Evolutionary conservation across 2,113 vertebrate genomes (phyloP).

Genomic region (Petaurus breviceps): DNA sequence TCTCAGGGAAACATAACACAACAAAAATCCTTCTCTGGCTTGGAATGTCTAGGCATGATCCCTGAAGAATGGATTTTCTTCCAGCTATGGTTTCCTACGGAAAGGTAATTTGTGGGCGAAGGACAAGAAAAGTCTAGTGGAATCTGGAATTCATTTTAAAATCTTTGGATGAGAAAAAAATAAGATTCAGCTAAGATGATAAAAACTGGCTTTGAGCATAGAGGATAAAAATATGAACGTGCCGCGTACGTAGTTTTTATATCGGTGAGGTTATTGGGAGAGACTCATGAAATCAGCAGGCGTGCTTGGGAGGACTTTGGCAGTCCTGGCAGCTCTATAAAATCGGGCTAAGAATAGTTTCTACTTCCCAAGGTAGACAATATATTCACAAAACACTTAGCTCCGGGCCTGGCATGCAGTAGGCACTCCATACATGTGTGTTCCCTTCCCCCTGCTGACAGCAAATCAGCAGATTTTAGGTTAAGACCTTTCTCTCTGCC

Average conservation of each 20-base stretch:
- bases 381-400: background rate
- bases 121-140: slow-evolving; percentile 59
- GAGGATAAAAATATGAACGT: background rate
- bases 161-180: background rate
- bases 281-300: background rate
- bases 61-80: slow-evolving; percentile 59
- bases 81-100: slow-evolving; percentile 40
- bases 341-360: background rate
- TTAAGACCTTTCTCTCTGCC: background rate
- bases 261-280: background rate
- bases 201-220: background rate
- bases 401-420: too few relatives aligned
- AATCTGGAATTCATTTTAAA: slow-evolving; percentile 56
- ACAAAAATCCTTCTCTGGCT: slow-evolving; percentile 26
- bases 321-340: too few relatives aligned
- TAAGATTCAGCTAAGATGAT: background rate
- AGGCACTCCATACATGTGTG: too few relatives aligned
- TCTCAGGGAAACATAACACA: slow-evolving; percentile 34
- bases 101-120: slow-evolving; percentile 59
- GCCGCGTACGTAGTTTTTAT: background rate
- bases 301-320: too few relatives aligned
- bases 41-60: slow-evolving; percentile 52
- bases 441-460: background rate
- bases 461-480: background rate
- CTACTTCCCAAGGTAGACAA: background rate